Conservation (phyloP, 2,888 invertebrate genomes). For the Eupelmus urozonus region DNA sequence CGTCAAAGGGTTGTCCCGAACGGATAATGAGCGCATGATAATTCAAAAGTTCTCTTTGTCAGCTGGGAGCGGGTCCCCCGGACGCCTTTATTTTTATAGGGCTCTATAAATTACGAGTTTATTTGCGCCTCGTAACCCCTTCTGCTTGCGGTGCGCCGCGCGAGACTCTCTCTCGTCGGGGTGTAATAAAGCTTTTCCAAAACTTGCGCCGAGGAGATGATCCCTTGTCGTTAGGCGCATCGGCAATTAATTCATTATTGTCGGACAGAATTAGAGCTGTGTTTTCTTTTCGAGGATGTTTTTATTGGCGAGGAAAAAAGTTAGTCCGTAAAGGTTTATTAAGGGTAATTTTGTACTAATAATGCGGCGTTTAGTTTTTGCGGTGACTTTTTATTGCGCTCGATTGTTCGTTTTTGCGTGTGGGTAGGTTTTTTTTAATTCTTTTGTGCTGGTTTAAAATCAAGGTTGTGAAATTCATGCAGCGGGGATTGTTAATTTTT, state of each 20-base stretch:
- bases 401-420: too few species aligned
- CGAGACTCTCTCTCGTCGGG: neutral
- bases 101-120: constrained; percentile 69
- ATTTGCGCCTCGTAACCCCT: constrained; percentile 62
- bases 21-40: constrained; percentile 62
- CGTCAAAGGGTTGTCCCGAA: constrained; percentile 29
- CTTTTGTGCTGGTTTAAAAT: too few species aligned
- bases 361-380: neutral
- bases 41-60: constrained; percentile 63
- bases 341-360: neutral
- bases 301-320: too few species aligned
- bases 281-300: too few species aligned
- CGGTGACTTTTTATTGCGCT: constrained; percentile 22
- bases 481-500: too few species aligned
- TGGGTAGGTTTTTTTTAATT: too few species aligned
- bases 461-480: too few species aligned
- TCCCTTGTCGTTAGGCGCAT: neutral
- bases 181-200: constrained; percentile 42
- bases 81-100: constrained; percentile 67
- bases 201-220: neutral
- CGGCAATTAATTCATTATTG: constrained; percentile 29
- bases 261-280: neutral
- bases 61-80: constrained; percentile 12
- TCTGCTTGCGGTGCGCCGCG: constrained; percentile 32
- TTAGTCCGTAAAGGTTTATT: neutral